Evolutionary conservation across 2,113 vertebrate genomes (phyloP).

Genomic region (Psittacula cyanocephala): DNA sequence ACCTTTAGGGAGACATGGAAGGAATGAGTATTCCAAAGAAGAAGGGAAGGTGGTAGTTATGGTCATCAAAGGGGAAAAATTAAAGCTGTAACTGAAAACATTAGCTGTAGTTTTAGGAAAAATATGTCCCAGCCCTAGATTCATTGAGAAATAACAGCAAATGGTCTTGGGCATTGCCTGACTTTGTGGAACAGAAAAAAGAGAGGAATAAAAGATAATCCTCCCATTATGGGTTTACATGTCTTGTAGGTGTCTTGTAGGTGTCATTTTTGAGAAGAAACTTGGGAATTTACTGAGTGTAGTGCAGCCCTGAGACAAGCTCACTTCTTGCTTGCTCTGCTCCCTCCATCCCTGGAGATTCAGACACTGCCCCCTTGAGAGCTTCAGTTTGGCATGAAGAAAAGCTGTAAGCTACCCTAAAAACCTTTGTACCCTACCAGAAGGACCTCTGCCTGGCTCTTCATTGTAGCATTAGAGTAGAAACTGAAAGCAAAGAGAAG

Average conservation of each 20-base stretch:
- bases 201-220: background rate
- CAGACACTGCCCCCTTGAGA: fast-evolving
- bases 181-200: background rate
- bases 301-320: background rate
- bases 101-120: background rate
- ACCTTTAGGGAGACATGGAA: background rate
- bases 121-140: background rate
- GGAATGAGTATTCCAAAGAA: background rate
- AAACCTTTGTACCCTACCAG: background rate
- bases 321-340: background rate
- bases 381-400: background rate
- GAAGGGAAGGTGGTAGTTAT: background rate
- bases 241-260: background rate
- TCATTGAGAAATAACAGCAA: background rate
- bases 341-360: background rate
- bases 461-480: background rate
- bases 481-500: background rate
- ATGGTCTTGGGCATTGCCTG: background rate
- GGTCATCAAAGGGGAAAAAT: background rate
- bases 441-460: background rate
- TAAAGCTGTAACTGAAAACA: background rate
- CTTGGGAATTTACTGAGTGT: background rate
- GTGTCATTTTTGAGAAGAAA: background rate
- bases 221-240: fast-evolving
- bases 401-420: background rate